phyloP scores from a whole-genome alignment of 2,888 invertebrate genomes.

The Hypolimnas misippus region DNA sequence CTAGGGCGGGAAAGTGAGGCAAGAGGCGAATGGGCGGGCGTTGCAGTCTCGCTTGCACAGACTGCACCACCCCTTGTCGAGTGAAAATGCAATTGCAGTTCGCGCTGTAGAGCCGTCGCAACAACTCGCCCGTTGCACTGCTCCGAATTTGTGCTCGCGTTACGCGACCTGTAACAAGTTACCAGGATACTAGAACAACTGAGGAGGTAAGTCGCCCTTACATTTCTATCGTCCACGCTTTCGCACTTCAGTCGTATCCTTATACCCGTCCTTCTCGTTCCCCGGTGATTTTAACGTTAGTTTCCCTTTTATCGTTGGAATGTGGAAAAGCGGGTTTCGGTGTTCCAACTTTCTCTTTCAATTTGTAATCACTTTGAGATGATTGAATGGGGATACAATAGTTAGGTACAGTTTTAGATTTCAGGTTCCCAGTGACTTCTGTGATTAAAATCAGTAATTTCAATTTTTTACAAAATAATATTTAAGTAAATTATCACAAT shows the following conservation, averaged over 20 bases:
- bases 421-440: neutral
- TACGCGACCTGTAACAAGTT: slow-evolving; percentile 80
- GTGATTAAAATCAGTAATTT: neutral
- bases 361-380: slow-evolving; percentile 69
- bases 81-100: slow-evolving; percentile 71
- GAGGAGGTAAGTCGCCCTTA: slow-evolving; percentile 75
- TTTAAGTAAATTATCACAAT: neutral
- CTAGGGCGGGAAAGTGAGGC: slow-evolving; percentile 83
- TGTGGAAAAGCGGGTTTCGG: slow-evolving; percentile 80
- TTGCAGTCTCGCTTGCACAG: slow-evolving; percentile 82
- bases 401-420: slow-evolving; percentile 15
- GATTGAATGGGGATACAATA: slow-evolving; percentile 52
- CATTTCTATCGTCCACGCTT: slow-evolving; percentile 60
- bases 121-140: slow-evolving; percentile 68
- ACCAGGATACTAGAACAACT: slow-evolving; percentile 72
- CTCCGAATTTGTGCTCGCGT: slow-evolving; percentile 56
- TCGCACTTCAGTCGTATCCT: slow-evolving; percentile 55
- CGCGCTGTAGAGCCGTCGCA: slow-evolving; percentile 61
- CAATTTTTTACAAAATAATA: neutral
- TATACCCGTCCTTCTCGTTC: slow-evolving; percentile 57
- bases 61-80: slow-evolving; percentile 77
- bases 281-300: slow-evolving; percentile 60
- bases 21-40: slow-evolving; percentile 81
- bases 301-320: slow-evolving; percentile 82
- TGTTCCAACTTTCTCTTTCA: slow-evolving; percentile 81